phyloP scores from a whole-genome alignment of 1,140 invertebrate species.

The Aphelenchoides avenae region DNA sequence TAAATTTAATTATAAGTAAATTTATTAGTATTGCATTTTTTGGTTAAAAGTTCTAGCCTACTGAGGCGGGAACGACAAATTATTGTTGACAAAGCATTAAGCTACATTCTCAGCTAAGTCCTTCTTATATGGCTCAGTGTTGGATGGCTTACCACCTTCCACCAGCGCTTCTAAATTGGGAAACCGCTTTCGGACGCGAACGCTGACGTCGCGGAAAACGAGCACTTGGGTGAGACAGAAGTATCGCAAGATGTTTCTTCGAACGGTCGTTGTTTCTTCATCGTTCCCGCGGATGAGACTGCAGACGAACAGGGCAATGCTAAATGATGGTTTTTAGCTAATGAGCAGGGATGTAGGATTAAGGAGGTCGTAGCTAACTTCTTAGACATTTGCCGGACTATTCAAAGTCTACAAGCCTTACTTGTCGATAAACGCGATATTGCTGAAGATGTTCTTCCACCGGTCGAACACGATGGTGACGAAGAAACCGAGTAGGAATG shows the following conservation, averaged over 20 bases:
- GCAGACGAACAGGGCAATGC: conserved; percentile 35
- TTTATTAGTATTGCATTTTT: too few relatives aligned
- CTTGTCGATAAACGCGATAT: conserved; percentile 51
- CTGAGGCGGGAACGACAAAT: too few relatives aligned
- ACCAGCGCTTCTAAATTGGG: conserved; percentile 77
- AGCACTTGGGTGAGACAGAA: conserved; percentile 69
- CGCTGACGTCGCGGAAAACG: conserved; percentile 74
- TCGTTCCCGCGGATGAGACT: conserved; percentile 61
- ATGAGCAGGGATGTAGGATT: neutral
- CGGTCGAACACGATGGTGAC: conserved; percentile 39
- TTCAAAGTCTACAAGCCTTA: neutral
- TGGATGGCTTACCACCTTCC: conserved; percentile 67
- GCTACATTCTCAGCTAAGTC: too few relatives aligned
- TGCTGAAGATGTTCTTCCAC: conserved; percentile 47
- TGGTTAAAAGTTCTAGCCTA: too few relatives aligned
- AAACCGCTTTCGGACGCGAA: conserved; percentile 84
- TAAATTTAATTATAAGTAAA: too few relatives aligned
- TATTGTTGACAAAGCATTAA: conserved; percentile 9
- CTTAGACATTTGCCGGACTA: too few relatives aligned
- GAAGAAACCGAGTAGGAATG: conserved; percentile 43
- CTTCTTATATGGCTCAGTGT: too few relatives aligned
- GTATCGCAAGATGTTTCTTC: conserved; percentile 70
- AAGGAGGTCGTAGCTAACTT: too few relatives aligned
- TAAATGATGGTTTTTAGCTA: conserved; percentile 10
- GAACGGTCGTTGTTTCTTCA: conserved; percentile 77